Evolutionary conservation across 2,113 vertebrate genomes (phyloP), one percentile per base, ranked within the genome.

Genomic region (Mirza zaza): DNA sequence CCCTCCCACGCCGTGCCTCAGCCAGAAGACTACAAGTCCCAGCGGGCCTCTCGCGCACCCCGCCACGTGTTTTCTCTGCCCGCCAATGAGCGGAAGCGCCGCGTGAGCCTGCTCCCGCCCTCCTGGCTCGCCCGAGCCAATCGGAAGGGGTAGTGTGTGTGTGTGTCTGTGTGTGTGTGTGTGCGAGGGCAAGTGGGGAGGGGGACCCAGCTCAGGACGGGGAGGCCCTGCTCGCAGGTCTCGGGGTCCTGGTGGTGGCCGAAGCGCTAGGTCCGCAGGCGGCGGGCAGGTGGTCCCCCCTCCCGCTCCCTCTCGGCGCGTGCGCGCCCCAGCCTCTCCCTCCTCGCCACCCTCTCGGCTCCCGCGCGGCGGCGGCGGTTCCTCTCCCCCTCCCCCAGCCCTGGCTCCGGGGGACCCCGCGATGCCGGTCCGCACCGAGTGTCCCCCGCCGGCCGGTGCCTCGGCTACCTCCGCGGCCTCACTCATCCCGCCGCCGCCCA

Each of bases 381-480:
- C 96, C 95, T 96, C 82, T 95, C 79, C 90, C 81, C 70, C 18
- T 73, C n/a, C 39, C 92, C 90, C 17, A 39, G 4, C 27, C 42
- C 98, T 98, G 98, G 98, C 98, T 97, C 98, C 98, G 88, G 98
- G 98, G 97, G 98, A 98, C 95, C 98, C 98, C 98, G 98, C 98
- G 97, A 99, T 99, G 99, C 99, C 99, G 95, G 99, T 99, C 97
- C 99, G 99, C 97, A 99, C 99, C 45, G 99, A 99, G 98, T 98
- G 99, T 98, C 97, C 98, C 98, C 97, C 97, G 52, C 97, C 97
- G 94, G 97, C 97, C 73, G 97, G 95, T 89, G 85, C 97, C 96
- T 98, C 98, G 61, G 94, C 98, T 98, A 98, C 99, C 98, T 98
- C 99, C 97, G 98, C 99, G 98, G 99, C 98, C 97, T 99, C 99